Evolutionary conservation across 2,797 vertebrate genomes (phyloP).

Genomic region (Octomys mimax): DNA sequence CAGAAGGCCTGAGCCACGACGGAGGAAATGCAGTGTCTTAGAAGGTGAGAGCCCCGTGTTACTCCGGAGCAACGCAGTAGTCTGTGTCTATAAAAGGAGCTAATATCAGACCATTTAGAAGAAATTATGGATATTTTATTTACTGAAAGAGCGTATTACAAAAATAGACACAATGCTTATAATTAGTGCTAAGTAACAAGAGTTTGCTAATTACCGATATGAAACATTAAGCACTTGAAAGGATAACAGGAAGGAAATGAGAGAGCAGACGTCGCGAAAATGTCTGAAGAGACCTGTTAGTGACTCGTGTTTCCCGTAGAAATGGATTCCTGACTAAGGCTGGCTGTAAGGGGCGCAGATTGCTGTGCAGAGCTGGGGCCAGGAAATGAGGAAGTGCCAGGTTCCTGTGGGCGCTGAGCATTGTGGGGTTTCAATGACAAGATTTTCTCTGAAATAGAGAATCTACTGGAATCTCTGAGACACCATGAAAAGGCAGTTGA

Average conservation of each 20-base stretch:
- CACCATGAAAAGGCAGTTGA: background rate
- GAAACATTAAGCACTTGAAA: slow-evolving; percentile 86
- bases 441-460: background rate
- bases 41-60: background rate
- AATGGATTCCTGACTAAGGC: slow-evolving; percentile 85
- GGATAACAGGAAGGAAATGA: slow-evolving; percentile 83
- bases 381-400: slow-evolving; percentile 65
- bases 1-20: background rate
- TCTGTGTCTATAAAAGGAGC: background rate
- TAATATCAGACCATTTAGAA: slow-evolving; percentile 12
- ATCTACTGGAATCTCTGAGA: too few species aligned
- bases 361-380: slow-evolving; percentile 70
- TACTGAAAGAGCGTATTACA: slow-evolving; percentile 42
- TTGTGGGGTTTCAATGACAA: fast-evolving
- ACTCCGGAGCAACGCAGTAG: background rate
- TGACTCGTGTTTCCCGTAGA: slow-evolving; percentile 81
- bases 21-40: background rate
- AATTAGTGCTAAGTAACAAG: slow-evolving; percentile 81
- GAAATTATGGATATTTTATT: slow-evolving; percentile 66
- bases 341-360: slow-evolving; percentile 71
- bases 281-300: slow-evolving; percentile 74
- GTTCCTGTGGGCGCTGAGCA: background rate
- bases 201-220: slow-evolving; percentile 86
- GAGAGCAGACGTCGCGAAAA: slow-evolving; percentile 78
- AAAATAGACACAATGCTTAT: slow-evolving; percentile 78